Conservation (phyloP, 1,140 invertebrate genomes). For the Caerostris darwini region DNA sequence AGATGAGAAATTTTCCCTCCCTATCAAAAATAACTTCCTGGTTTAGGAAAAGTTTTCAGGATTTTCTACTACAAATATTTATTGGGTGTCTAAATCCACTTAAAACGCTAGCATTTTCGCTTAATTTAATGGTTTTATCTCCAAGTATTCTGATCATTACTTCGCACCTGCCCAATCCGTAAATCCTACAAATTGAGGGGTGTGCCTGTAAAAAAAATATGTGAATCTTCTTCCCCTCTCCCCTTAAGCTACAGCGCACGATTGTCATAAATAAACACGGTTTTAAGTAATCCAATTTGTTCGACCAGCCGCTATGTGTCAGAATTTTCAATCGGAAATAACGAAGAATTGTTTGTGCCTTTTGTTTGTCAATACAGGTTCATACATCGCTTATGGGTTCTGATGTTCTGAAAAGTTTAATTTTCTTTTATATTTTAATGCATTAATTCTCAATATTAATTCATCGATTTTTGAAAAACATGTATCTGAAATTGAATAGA, state of each 20-base stretch:
- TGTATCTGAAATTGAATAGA: too few relatives aligned
- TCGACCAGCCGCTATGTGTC: not conserved
- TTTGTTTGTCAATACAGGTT: not conserved
- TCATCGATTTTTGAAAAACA: too few relatives aligned
- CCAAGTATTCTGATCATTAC: not conserved
- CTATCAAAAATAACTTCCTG: not conserved
- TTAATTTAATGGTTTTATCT: constrained; percentile 25
- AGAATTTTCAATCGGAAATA: not conserved
- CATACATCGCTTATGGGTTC: not conserved
- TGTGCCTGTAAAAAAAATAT: not conserved
- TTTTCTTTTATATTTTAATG: not conserved
- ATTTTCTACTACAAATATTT: not conserved
- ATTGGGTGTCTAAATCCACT: constrained; percentile 38
- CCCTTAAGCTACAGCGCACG: not conserved
- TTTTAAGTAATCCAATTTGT: constrained; percentile 1
- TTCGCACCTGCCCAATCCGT: not conserved
- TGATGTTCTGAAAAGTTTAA: not conserved
- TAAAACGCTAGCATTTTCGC: not conserved
- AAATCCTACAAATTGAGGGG: not conserved
- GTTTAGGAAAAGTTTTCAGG: not conserved
- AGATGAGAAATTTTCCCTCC: not conserved
- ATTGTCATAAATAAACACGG: not conserved
- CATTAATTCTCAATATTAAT: too few relatives aligned
- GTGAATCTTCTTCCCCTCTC: not conserved
- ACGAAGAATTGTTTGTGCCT: not conserved